Conservation (phyloP, 2,113 vertebrate species). For the Cryptotis parvus region DNA sequence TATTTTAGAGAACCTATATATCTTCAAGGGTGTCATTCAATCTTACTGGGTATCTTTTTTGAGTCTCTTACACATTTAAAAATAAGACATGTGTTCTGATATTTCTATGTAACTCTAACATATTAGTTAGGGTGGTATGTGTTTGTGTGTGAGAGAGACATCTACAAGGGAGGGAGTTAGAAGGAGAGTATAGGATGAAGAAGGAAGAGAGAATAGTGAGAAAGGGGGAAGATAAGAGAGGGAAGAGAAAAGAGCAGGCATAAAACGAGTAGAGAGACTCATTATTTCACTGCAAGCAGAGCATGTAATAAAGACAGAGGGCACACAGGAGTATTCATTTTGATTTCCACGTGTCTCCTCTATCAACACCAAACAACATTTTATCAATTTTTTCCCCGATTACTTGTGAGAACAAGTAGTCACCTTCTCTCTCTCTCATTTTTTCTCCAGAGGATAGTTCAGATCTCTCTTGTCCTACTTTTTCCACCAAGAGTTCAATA, state of each 20-base stretch:
- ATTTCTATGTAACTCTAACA: background rate
- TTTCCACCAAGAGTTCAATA: constrained; percentile 70
- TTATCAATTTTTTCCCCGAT: constrained; percentile 29
- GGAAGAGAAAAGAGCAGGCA: background rate
- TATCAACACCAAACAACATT: background rate
- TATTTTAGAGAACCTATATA: background rate
- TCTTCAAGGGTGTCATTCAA: background rate
- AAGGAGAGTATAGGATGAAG: background rate
- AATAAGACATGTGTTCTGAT: background rate
- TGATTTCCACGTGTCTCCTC: background rate
- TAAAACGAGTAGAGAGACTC: background rate
- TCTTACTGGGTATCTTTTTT: background rate
- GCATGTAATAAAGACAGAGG: background rate
- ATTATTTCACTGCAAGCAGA: background rate
- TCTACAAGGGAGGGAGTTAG: background rate
- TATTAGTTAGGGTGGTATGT: background rate
- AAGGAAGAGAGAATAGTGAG: background rate
- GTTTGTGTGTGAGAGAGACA: background rate
- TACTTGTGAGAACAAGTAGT: constrained; percentile 29
- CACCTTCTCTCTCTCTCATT: background rate
- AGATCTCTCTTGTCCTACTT: constrained; percentile 42
- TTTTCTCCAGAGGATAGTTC: constrained; percentile 49
- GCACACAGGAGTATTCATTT: background rate
- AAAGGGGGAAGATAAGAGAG: background rate
- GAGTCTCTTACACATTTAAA: background rate